Conservation (phyloP, 2,888 invertebrate genomes). For the Drosophila fungiperda region DNA sequence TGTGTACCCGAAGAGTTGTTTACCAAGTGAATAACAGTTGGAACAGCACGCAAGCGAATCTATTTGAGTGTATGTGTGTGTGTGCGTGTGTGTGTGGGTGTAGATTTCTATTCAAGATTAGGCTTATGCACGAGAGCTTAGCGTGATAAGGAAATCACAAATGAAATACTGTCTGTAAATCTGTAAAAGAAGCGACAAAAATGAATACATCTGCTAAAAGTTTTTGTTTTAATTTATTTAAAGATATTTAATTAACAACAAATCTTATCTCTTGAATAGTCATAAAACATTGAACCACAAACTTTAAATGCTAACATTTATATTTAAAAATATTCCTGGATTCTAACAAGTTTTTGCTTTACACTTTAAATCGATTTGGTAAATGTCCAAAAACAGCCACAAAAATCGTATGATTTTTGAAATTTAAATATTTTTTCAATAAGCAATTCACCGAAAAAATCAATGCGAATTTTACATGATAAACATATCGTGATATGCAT, state of each 20-base stretch:
- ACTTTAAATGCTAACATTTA: too few species aligned
- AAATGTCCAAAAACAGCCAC: neutral
- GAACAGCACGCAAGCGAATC: constrained; percentile 5
- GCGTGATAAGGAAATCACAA: constrained; percentile 20
- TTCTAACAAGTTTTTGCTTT: neutral
- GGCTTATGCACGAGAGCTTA: constrained; percentile 7
- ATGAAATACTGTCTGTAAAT: neutral
- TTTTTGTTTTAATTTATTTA: neutral
- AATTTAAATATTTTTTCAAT: too few species aligned
- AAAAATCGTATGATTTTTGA: neutral
- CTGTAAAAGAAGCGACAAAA: neutral
- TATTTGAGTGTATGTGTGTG: neutral
- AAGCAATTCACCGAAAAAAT: too few species aligned
- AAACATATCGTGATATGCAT: neutral
- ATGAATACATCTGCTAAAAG: neutral
- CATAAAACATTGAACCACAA: neutral
- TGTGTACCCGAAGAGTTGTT: constrained; percentile 51
- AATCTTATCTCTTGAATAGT: neutral
- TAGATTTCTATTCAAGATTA: constrained; percentile 3
- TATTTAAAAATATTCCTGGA: too few species aligned
- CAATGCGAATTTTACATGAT: neutral
- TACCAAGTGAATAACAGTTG: constrained; percentile 35
- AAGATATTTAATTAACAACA: neutral
- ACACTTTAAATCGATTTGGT: too few species aligned
- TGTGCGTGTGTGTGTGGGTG: neutral